Base-by-base conservation (phyloP, 1,140 invertebrate species). In the Atta texana region DNA sequence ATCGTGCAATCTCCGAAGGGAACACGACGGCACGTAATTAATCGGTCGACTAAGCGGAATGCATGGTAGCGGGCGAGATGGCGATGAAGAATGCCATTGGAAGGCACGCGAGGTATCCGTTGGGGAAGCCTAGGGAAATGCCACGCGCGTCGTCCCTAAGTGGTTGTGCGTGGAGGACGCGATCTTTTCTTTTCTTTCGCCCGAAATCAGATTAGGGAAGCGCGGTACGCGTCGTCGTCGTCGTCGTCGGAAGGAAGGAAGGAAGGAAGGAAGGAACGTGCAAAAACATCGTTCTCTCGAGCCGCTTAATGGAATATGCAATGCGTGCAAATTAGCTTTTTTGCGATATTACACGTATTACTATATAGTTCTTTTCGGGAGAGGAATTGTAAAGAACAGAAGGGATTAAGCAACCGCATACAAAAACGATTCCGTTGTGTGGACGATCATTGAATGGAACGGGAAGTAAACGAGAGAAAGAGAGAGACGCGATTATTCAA, bases 31-130 rank as follows among this genome's bases (percentile, higher is more conserved):
- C 76, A 81, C 49, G 74, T 69, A 75, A 89, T 91, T 89, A 85
- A 89, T 89, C 82, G 88, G 69, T 86, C 64, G 81, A 69, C 85
- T 85, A 88, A 76, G 81, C 76, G 87, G 89, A 89, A 91, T 89
- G 90, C 89, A 55, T 49, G 63, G 75, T 66, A 55, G 84, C 57
- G 55, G 82, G 31, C 55, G 81, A 31, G 85, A 80, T 51, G 86
- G 74, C 86, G 76, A 81, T 57, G 86, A 90, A 87, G 87, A 86
- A 84, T 68, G 87, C 88, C 74, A 85, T 89, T 66, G 59, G 59
- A 74, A 72, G 87, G 87, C 87, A 72, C 64, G 87, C 87, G 66
- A 68, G 74, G 87, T 88, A 89, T 88, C 28, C 68, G 16, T 10
- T n/a, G 14, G 55, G 49, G 63, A 53, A 55, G 61, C 21, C 14